A percentile compares a stretch with the other conserved stretches of the same genome.
Evolutionary conservation across 2,113 vertebrate species (phyloP).

Genomic region (Perca fluviatilis): DNA sequence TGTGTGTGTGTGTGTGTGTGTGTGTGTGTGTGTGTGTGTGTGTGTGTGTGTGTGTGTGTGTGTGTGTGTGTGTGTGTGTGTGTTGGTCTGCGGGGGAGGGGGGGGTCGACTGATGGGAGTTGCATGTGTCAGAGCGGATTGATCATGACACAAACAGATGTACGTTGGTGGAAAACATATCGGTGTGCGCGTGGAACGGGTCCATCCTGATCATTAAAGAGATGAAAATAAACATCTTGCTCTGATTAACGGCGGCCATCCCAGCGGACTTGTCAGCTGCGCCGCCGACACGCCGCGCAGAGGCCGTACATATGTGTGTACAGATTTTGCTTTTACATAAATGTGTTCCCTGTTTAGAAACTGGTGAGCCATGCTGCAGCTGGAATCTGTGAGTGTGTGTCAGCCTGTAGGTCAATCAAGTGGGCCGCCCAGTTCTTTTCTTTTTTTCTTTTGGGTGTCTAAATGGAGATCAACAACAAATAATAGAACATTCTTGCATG

Average conservation of each 20-base stretch:
- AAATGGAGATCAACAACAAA: conserved; percentile 37
- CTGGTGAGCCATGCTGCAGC: conserved; percentile 42
- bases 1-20: conserved; percentile 45
- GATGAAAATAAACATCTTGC: conserved; percentile 80
- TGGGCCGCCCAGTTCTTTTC: background rate
- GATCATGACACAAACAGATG: conserved; percentile 83
- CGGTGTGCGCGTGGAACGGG: conserved; percentile 60
- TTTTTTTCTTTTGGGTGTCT: background rate
- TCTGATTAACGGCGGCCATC: conserved; percentile 65
- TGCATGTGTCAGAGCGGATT: conserved; percentile 74
- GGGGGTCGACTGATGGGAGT: conserved; percentile 31
- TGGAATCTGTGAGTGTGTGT: conserved; percentile 33
- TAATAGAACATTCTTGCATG: conserved; percentile 28
- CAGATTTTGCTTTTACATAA: conserved; percentile 66
- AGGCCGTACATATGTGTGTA: conserved; percentile 50
- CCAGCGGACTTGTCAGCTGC: conserved; percentile 53
- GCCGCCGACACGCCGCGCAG: conserved; percentile 16
- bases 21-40: conserved; percentile 26
- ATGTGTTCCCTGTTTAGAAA: conserved; percentile 48
- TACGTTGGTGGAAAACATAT: conserved; percentile 69
- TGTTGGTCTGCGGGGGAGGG: background rate
- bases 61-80: conserved; percentile 20
- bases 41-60: conserved; percentile 23
- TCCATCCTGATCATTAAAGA: conserved; percentile 74
- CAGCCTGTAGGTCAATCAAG: conserved; percentile 11